Evolutionary conservation across 2,113 vertebrate genomes (phyloP), one percentile per base, ranked within the genome.

Genomic region (Plectropomus leopardus): DNA sequence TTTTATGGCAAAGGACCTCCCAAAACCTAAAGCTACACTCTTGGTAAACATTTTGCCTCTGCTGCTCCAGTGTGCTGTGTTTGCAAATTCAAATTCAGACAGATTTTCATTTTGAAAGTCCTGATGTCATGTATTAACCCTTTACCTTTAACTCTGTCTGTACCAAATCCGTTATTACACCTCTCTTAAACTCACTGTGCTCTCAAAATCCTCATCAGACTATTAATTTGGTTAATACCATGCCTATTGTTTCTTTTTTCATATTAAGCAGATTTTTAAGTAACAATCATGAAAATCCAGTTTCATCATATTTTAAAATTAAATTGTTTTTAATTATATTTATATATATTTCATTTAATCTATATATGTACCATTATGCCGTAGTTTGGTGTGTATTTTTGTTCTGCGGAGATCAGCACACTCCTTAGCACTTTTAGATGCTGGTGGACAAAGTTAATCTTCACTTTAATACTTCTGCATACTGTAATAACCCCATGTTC

Each of bases 361-460:
- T 45, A 10, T 53, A 11, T 28, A 61, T 76, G 5, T 44, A 28
- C 28, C 53, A 44, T 26, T 58, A 17, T 57, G 23, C 45, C 71
- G 26, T 51, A 16, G n/a, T 74, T 80, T 51, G 26, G 8, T 53
- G 28, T 19, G 17, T 32, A 23, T 32, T 55, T 78, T 45, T 58
- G 51, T 50, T 58, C 47, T 57, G 55, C 48, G 17, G 66, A 63
- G 59, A 50, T 75, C 30, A 19, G 3, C 21, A 63, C 71, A 65
- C 73, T 80, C 75, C 48, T 47, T 34, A 83, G 73, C 61, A 70
- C 66, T 76, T 42, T 55, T 3, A 83, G 68, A 80, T 63, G 76
- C 78, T 92, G 87, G 88, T 88, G 76, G 87, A 91, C 88, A 89
- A 86, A 91, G 86, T 93, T 85, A 92, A 92, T 90, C 78, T 85